A percentile compares a stretch with the other conserved stretches of the same genome.
phyloP scores from a whole-genome alignment of 1,140 invertebrate species.

The Drosophila pallidifrons region DNA sequence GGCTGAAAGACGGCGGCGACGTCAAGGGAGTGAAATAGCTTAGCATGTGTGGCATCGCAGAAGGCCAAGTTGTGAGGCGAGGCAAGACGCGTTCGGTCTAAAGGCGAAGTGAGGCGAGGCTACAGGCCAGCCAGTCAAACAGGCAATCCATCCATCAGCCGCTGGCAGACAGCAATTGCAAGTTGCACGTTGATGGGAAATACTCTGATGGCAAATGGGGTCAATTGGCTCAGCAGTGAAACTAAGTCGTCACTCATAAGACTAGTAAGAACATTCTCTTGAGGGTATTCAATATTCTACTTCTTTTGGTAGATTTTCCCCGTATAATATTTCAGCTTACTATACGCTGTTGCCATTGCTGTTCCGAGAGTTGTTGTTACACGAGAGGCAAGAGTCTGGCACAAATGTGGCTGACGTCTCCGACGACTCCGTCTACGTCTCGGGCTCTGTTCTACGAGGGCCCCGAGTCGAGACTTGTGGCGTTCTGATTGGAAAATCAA shows the following conservation, averaged over 20 bases:
- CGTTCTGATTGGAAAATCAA: slow-evolving; percentile 81
- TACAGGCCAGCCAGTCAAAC: slow-evolving; percentile 66
- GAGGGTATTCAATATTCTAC: slow-evolving; percentile 12
- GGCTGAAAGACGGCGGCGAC: not conserved
- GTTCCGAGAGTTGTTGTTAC: slow-evolving; percentile 49
- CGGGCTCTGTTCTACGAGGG: slow-evolving; percentile 4
- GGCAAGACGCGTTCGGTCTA: slow-evolving; percentile 25
- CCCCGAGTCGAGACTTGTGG: slow-evolving; percentile 14
- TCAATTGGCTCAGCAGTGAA: not conserved
- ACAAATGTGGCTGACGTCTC: slow-evolving; percentile 72
- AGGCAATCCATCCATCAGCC: slow-evolving; percentile 81
- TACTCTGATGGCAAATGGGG: slow-evolving; percentile 41
- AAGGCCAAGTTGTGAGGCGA: slow-evolving; percentile 22
- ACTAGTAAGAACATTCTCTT: not conserved
- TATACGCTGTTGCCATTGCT: slow-evolving; percentile 5
- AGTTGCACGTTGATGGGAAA: slow-evolving; percentile 59
- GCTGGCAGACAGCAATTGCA: slow-evolving; percentile 74
- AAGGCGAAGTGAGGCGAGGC: not conserved
- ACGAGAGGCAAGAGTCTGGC: slow-evolving; percentile 53
- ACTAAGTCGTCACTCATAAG: not conserved
- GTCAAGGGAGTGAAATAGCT: slow-evolving; percentile 55
- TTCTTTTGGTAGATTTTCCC: not conserved
- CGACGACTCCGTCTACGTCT: slow-evolving; percentile 52
- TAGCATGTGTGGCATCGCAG: slow-evolving; percentile 77
- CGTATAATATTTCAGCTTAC: slow-evolving; percentile 23